Percentiles rank a stretch among this genome's conserved stretches.
These are phyloP conservation scores for Sinonovacula constricta DNA, from an alignment of 1,140 invertebrate species.

Conservation along the genomic window DNA sequence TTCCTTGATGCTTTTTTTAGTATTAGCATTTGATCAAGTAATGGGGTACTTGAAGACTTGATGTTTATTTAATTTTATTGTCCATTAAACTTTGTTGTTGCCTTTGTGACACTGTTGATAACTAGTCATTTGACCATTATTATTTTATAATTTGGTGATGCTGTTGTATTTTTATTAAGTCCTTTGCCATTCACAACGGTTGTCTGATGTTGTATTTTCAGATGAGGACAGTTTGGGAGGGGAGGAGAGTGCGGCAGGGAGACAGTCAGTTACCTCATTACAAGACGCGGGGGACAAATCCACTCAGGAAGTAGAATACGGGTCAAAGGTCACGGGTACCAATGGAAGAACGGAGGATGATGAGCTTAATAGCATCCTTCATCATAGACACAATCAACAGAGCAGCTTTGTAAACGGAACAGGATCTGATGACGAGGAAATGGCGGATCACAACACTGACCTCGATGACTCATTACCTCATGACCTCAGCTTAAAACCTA, in stretches of 20 bases:
- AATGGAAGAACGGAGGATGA: not conserved
- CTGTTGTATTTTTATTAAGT: no score
- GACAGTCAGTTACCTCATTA: constrained; percentile 16
- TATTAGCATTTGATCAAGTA: no score
- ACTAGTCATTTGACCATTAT: no score
- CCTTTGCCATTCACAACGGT: no score
- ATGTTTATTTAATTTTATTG: no score
- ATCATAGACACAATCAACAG: not conserved
- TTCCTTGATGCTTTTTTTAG: no score
- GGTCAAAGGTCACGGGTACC: not conserved
- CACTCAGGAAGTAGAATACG: constrained; percentile 21
- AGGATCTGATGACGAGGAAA: not conserved
- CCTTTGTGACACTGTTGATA: no score
- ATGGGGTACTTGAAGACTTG: no score
- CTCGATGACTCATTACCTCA: not conserved
- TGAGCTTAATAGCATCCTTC: no score
- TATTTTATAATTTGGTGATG: no score
- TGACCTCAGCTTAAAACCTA: constrained; percentile 29
- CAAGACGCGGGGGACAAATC: constrained; percentile 12
- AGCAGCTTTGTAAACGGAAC: not conserved
- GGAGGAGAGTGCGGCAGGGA: not conserved
- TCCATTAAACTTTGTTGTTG: no score
- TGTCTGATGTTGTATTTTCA: no score
- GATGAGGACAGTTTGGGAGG: constrained; percentile 19
- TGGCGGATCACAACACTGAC: not conserved